Base-by-base conservation (phyloP, 2,888 invertebrate species). In the Eretmocerus hayati region DNA sequence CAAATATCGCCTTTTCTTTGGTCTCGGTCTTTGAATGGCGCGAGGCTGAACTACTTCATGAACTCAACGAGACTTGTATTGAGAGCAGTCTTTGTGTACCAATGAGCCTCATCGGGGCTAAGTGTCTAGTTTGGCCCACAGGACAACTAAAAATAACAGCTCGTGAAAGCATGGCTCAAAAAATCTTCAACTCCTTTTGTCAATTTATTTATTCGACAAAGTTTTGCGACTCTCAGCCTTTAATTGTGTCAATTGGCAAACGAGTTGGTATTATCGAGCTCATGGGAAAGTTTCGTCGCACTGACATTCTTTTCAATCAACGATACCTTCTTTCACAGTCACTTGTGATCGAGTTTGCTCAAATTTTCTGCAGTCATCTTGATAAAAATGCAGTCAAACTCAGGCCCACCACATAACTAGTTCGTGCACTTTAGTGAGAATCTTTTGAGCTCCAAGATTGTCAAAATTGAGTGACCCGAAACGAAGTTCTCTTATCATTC, bases 1-100 rank as follows among this genome's bases (percentile, higher is more conserved):
- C 65, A 66, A 69, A 69, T 67, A 69, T 69, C 62, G 61, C 60
- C 63, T 64, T 39, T 64, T 66, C 63, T 65, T 19, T 65, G 53
- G 58, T 56, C 55, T 55, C n/a, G n/a, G n/a, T n/a, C n/a, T n/a
- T 51, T 58, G 58, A 59, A 58, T 62, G 60, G 59, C 61, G 62
- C 61, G 60, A 61, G 59, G 61, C 62, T 61, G 60, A 62, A 63
- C 58, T 62, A 58, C 56, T 62, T 60, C 61, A 26, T 26, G 26
- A 26, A 6, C 26, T 26, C 11, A 26, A 26, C 26, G 26, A 26
- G 26, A 26, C 26, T 26, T 11, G 26, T 11, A 26, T 26, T 26
- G 26, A 26, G 56, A 54, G 26, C 46, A 38, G 50, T 58, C 65
- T 66, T 69, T 67, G 67, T 68, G 56, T 57, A 58, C 55, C 65